These are phyloP conservation scores for Acanthurus leucopareius DNA, from an alignment of 2,797 vertebrate genomes.

Conservation along the genomic window DNA sequence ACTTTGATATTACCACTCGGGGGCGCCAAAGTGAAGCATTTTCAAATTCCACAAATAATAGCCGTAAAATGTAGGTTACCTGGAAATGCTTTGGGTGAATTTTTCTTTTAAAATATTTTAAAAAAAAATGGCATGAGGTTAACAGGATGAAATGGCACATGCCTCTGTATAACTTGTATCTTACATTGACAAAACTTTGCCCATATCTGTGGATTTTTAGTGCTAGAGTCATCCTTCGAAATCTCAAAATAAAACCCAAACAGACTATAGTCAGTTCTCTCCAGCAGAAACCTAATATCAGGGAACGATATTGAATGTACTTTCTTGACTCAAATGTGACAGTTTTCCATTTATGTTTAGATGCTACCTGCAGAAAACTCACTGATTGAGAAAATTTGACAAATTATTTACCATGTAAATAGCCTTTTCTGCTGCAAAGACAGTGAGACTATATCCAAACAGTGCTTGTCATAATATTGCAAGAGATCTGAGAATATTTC, in stretches of 20 bases:
- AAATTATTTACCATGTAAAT: constrained; percentile 73
- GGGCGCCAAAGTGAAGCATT: neutral
- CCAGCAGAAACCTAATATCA: neutral
- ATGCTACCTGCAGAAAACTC: constrained; percentile 25
- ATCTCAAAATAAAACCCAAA: neutral
- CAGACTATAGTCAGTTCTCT: neutral
- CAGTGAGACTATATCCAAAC: constrained; percentile 24
- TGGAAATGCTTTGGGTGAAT: neutral
- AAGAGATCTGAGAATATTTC: constrained; percentile 37
- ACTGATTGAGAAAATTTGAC: constrained; percentile 41
- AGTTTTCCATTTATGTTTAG: constrained; percentile 30
- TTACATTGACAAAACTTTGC: neutral
- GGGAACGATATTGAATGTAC: neutral
- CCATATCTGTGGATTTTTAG: neutral
- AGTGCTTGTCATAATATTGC: constrained; percentile 1
- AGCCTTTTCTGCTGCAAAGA: constrained; percentile 52
- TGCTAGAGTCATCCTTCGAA: neutral
- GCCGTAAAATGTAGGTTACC: neutral
- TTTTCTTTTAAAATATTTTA: neutral
- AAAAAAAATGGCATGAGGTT: neutral
- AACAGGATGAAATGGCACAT: neutral
- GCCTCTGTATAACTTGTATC: constrained; percentile 11
- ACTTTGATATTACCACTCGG: neutral
- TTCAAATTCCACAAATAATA: constrained; percentile 1
- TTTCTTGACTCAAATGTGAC: constrained; percentile 18